phyloP scores from a whole-genome alignment of 2,797 vertebrate species.

The Echeneis naucrates region DNA sequence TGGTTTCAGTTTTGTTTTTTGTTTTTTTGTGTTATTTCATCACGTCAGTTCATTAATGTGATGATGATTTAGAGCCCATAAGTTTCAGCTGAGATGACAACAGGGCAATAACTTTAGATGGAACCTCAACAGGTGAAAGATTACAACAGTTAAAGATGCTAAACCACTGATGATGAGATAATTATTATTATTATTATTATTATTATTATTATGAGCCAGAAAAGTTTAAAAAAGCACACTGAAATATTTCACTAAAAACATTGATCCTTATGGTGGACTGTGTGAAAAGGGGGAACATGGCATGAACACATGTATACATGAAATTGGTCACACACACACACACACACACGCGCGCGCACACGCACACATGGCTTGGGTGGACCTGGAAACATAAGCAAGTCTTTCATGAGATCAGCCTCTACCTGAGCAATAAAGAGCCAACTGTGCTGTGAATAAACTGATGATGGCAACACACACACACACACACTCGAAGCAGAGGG shows the following conservation, averaged over 20 bases:
- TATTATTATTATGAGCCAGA: neutral
- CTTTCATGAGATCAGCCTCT: conserved; percentile 82
- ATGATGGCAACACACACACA: conserved; percentile 66
- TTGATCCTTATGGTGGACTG: conserved; percentile 19
- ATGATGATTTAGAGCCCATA: conserved; percentile 4
- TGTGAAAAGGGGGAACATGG: conserved; percentile 30
- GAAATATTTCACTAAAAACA: conserved; percentile 5
- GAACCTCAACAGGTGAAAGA: conserved; percentile 4
- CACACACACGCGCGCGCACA: conserved; percentile 39
- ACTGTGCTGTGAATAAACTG: conserved; percentile 83
- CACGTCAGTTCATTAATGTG: neutral
- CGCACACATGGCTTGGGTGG: conserved; percentile 58
- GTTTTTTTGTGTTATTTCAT: conserved; percentile 8
- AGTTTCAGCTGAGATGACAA: neutral
- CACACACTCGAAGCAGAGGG: conserved; percentile 33
- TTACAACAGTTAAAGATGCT: conserved; percentile 12
- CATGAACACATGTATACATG: conserved; percentile 38
- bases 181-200: neutral
- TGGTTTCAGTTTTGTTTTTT: neutral
- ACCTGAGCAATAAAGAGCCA: conserved; percentile 83
- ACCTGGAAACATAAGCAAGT: conserved; percentile 79
- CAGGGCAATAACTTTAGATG: conserved; percentile 26
- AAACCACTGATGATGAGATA: neutral
- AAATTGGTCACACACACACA: conserved; percentile 38
- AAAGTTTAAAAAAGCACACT: neutral